Conservation (phyloP, 2,113 vertebrate species). For the Syrmaticus mikado region DNA sequence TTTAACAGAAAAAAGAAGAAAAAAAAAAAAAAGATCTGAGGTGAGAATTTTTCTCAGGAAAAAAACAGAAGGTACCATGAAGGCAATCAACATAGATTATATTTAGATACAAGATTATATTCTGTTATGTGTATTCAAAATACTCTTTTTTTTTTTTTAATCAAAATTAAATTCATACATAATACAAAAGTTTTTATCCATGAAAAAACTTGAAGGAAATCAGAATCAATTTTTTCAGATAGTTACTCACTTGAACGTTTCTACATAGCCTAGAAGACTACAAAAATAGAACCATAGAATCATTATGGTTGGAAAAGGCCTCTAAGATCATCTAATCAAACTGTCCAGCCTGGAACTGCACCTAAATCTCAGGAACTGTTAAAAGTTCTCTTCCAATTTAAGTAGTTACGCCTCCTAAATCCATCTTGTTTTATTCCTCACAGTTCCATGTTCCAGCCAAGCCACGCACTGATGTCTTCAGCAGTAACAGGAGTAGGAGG, state of each 20-base stretch:
- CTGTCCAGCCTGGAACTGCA: neutral
- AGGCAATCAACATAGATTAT: fast-evolving
- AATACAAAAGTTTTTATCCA: neutral
- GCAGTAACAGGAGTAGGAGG: neutral
- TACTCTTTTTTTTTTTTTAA: neutral
- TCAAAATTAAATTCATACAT: neutral
- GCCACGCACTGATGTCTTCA: neutral
- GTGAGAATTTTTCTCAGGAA: neutral
- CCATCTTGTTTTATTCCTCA: neutral
- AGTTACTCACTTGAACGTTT: neutral
- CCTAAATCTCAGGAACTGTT: neutral
- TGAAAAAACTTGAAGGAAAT: neutral
- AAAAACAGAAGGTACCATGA: neutral
- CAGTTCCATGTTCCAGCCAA: neutral
- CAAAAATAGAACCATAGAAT: neutral
- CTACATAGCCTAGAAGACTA: neutral
- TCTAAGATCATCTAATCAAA: no score
- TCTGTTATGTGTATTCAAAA: neutral
- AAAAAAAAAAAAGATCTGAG: neutral
- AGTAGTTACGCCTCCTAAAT: neutral
- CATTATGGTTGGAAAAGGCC: no score
- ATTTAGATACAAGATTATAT: neutral
- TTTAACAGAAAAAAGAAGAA: neutral
- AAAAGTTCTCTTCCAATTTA: neutral
- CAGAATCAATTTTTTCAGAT: neutral